Evolutionary conservation across 2,888 invertebrate species (phyloP).

Genomic region (Yponomeuta malinellus): DNA sequence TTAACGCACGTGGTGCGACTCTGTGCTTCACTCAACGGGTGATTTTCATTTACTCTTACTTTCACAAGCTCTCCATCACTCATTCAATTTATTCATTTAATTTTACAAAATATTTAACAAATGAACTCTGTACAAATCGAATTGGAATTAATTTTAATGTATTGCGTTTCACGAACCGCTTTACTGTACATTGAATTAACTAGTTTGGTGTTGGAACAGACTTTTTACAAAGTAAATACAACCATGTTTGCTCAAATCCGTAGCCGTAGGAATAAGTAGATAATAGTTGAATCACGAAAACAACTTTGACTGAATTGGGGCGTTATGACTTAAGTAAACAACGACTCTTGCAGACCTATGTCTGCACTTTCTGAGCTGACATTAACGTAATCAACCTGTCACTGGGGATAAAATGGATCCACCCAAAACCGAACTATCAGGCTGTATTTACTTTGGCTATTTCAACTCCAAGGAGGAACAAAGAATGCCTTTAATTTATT

Average conservation of each 20-base stretch:
- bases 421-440: background rate
- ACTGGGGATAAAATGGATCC: background rate
- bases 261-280: background rate
- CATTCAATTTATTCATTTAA: conserved; percentile 10
- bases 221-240: conserved; percentile 31
- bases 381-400: too few relatives aligned
- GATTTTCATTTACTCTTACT: conserved; percentile 28
- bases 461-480: background rate
- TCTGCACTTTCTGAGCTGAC: too few relatives aligned
- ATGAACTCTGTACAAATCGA: conserved; percentile 12
- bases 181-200: conserved; percentile 57
- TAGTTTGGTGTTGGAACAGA: conserved; percentile 68
- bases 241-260: background rate
- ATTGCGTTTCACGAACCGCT: conserved; percentile 53
- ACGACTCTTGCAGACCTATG: too few relatives aligned
- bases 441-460: background rate
- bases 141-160: conserved; percentile 28
- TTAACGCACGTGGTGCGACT: conserved; percentile 33
- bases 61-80: conserved; percentile 10
- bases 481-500: background rate
- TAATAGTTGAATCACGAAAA: too few relatives aligned
- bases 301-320: too few relatives aligned
- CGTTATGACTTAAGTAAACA: too few relatives aligned
- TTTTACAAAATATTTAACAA: conserved; percentile 18
- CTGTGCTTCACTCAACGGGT: conserved; percentile 73